Evolutionary conservation across 2,888 invertebrate species (phyloP).

Genomic region (Acanthoscelides obtectus): DNA sequence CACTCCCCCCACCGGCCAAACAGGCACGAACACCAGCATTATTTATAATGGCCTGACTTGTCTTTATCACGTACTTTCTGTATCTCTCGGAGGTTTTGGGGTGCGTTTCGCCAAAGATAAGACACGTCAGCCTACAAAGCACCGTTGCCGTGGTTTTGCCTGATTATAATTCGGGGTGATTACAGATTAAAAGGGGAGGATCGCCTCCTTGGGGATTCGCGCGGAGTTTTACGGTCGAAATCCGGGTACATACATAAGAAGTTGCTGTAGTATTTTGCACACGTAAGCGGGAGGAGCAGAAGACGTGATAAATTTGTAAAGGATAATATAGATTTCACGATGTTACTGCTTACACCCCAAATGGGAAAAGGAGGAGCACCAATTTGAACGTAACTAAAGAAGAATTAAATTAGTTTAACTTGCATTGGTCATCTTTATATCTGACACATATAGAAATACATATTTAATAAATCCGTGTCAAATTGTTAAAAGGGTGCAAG

Average conservation of each 20-base stretch:
- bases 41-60: constrained; percentile 37
- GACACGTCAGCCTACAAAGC: constrained; percentile 1
- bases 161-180: not conserved
- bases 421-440: no score
- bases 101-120: not conserved
- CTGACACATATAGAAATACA: no score
- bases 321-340: no score
- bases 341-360: no score
- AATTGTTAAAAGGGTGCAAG: no score
- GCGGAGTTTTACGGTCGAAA: not conserved
- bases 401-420: no score
- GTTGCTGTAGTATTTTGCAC: no score
- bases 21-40: constrained; percentile 36
- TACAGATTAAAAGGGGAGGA: not conserved
- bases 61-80: constrained; percentile 16
- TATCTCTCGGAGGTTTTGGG: not conserved
- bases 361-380: no score
- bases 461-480: no score
- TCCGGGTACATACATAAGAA: not conserved
- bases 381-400: no score
- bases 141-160: not conserved
- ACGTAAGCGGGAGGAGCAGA: no score
- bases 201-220: not conserved
- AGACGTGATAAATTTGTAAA: no score
- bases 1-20: constrained; percentile 17